Evolutionary conservation across 1,140 invertebrate genomes (phyloP), one percentile per base, ranked within the genome.

Genomic region (Atta texana): DNA sequence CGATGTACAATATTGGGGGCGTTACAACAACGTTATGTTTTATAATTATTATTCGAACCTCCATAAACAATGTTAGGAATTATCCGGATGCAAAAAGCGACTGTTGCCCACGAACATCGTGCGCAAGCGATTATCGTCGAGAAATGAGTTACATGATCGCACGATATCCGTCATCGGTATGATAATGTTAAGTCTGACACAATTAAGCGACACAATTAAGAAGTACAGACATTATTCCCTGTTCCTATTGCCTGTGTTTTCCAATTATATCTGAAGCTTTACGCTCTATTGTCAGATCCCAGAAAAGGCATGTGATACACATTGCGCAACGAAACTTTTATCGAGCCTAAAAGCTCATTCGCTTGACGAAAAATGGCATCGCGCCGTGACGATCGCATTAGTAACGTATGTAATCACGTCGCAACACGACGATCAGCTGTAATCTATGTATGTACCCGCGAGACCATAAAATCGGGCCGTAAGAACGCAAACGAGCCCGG

Each of bases 381-480:
- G 75, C 39, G 59, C 69, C 66, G 84, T 57, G 71, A 87, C 39
- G 68, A 69, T 72, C 57, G 64, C 68, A 72, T 72, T 82, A 82
- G 34, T 31, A 53, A 18, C 61, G 72, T 85, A 28, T 44, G 61
- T 64, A 51, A 59, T 55, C 31, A 31, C 69, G 34, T 78, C 86
- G 85, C 88, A 88, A 80, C 76, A 87, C 71, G 66, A 55, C 72
- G 80, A 59, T 59, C 88, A 88, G 44, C 59, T 61, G 53, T 69
- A 77, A 86, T 72, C 75, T 80, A 89, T 86, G 90, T 91, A 91
- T 85, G 89, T 91, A 84, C 89, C 86, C 89, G 87, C 85, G 90
- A 90, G 89, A 91, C 88, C 92, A 90, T 93, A 93, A 93, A 94
- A 93, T 89, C 88, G 51, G 92, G 87, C 89, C 91, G 92, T 91